Evolutionary conservation across 1,140 invertebrate genomes (phyloP).

Genomic region (Drosophila sucinea): DNA sequence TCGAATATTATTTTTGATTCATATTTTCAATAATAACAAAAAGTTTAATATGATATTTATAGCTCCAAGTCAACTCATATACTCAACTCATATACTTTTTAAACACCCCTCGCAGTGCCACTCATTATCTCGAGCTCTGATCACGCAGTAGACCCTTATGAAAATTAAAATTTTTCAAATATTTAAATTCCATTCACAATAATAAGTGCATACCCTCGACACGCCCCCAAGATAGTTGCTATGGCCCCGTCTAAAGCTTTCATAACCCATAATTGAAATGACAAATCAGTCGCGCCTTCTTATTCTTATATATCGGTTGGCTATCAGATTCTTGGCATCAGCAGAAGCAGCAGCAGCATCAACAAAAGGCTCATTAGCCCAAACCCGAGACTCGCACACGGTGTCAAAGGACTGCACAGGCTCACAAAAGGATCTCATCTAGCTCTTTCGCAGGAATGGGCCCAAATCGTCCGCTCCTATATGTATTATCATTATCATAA

Average conservation of each 20-base stretch:
- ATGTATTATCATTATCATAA: conserved; percentile 58
- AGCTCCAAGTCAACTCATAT: too few relatives aligned
- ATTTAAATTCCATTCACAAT: not conserved
- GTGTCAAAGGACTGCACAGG: conserved; percentile 48
- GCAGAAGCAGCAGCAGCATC: conserved; percentile 8
- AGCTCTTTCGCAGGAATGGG: conserved; percentile 9
- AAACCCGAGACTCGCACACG: conserved; percentile 3
- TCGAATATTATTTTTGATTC: too few relatives aligned
- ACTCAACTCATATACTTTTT: too few relatives aligned
- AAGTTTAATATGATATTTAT: too few relatives aligned
- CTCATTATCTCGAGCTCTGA: too few relatives aligned
- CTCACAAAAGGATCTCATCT: conserved; percentile 30
- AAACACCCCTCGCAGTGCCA: too few relatives aligned
- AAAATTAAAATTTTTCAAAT: not conserved
- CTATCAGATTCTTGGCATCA: conserved; percentile 45
- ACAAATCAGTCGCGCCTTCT: conserved; percentile 48
- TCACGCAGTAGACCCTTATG: not conserved
- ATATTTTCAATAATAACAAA: too few relatives aligned
- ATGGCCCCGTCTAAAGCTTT: conserved; percentile 13
- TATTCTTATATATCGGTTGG: conserved; percentile 7
- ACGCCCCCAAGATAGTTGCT: not conserved
- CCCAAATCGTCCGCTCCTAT: conserved; percentile 14
- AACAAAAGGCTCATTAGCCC: conserved; percentile 44
- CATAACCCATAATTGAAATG: conserved; percentile 33
- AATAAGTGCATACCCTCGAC: not conserved